Base-by-base conservation (phyloP, 2,113 vertebrate genomes). In the Leptobrachium ailaonicum region DNA sequence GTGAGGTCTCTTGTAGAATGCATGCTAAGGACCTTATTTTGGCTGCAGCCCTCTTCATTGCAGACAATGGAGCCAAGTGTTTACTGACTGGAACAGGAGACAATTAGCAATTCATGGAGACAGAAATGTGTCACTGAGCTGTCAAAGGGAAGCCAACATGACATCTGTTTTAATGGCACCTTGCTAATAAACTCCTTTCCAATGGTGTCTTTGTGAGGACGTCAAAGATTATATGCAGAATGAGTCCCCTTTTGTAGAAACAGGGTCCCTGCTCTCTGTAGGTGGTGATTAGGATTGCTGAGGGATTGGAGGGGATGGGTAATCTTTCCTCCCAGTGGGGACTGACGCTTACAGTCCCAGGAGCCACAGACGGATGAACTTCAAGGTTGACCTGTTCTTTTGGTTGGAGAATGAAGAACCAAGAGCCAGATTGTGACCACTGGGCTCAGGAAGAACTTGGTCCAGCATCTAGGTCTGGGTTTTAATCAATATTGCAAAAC, bases 171-270 rank as follows among this genome's bases (percentile, higher is more conserved):
- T 86, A 89, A 90, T 87, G 87, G 82, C 82, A 89, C 87, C 86
- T 89, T 88, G 86, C 87, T 90, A 87, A 90, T 90, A 91, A 90
- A 91, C 89, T 90, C 84, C 84, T 87, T 82, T 91, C 85, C 66
- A 89, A 89, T 87, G 83, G 85, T 82, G 87, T 86, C 86, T 90
- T 92, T 91, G 88, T 90, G 84, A 83, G 83, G 82, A 86, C 86
- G 91, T 91, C 90, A 89, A 88, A 90, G 90, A 90, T 90, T 90
- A 90, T 91, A 90, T 90, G 89, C 86, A 86, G 86, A 88, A 88
- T 80, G 86, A 91, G 84, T 89, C 88, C 77, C 82, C 20, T 32
- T 87, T 85, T 87, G 75, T 86, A 84, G 90, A 87, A 82, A 32
- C 20, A 32, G 76, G 84, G 84, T 84, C 80, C 72, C 85, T 85